Base-by-base conservation (phyloP, 2,888 invertebrate species). In the Cyaniris semiargus region DNA sequence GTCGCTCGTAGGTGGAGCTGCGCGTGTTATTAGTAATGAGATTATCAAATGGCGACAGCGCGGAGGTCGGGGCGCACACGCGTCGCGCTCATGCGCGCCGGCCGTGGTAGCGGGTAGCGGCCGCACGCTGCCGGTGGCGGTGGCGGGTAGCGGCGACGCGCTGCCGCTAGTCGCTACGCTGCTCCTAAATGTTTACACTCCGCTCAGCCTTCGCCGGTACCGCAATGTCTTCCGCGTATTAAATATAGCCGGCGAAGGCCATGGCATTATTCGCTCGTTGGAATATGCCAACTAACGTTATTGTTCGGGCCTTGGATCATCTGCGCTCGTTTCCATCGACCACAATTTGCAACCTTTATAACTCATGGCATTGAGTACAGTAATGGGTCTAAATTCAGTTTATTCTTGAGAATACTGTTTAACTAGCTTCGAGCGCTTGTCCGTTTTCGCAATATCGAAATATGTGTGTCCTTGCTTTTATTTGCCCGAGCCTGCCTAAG, bases 161-260 rank as follows among this genome's bases (percentile, higher is more conserved):
- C 60, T 77, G 75, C 76, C 76, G n/a, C n/a, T n/a, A n/a, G n/a
- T n/a, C n/a, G n/a, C n/a, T 87, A 81, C 82, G 82, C 81, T 82
- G 82, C 82, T 84, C 84, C 60, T 60, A 60, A 60, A 86, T 86
- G 86, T 89, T 86, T 86, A 84, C 84, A 86, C 84, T 92, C 92
- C 90, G 92, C 91, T 88, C 86, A 79, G 86, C 89, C 89, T 85
- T 86, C 86, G 88, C 85, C 87, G 82, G 86, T 87, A 85, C 86
- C 85, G 88, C 87, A 86, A 86, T 87, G 89, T 87, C 93, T 94
- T 94, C 93, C 93, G 93, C 87, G 90, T 93, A 91, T 85, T 90
- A 92, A 90, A 93, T 91, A 91, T 93, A 94, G 92, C 88, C 84
- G 85, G 83, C 84, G 93, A 94, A 93, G 93, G 93, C 89, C 93